These are phyloP conservation scores for Setipinna tenuifilis DNA, from an alignment of 2,797 vertebrate species.

Conservation along the genomic window DNA sequence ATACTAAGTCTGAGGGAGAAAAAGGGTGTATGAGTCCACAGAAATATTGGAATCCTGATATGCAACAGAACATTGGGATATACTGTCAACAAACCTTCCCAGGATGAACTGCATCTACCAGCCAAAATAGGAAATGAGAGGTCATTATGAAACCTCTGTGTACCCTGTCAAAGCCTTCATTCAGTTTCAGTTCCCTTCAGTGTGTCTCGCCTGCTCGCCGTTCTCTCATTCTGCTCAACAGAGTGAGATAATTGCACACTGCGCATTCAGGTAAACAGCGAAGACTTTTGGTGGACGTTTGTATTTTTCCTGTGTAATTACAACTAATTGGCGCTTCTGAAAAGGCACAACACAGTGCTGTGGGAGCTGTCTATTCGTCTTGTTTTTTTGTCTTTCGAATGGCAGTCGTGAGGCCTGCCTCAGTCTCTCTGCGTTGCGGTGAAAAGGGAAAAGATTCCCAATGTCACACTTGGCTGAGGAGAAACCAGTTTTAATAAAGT, in stretches of 20 bases:
- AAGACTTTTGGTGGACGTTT: background rate
- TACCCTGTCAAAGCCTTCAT: constrained; percentile 9
- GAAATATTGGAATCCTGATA: background rate
- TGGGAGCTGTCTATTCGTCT: background rate
- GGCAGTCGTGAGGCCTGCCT: constrained; percentile 29
- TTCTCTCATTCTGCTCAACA: background rate
- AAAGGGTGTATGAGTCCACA: background rate
- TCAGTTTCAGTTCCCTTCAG: background rate
- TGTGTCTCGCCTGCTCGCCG: background rate
- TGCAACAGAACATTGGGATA: background rate
- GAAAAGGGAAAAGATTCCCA: background rate
- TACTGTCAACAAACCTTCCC: background rate
- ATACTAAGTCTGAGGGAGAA: background rate
- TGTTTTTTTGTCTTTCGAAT: constrained; percentile 18
- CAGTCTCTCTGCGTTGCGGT: background rate
- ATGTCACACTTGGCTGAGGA: background rate
- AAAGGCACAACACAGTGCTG: background rate
- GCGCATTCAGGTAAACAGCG: background rate
- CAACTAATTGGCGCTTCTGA: constrained; percentile 42
- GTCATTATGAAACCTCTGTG: background rate
- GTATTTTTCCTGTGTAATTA: constrained; percentile 45
- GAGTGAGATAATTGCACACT: constrained; percentile 5
- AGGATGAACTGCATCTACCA: background rate
- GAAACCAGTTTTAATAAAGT: constrained; percentile 46
- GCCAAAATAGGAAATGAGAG: background rate